Evolutionary conservation across 2,888 invertebrate genomes (phyloP), one percentile per base, ranked within the genome.

Genomic region (Noctua fimbriata): DNA sequence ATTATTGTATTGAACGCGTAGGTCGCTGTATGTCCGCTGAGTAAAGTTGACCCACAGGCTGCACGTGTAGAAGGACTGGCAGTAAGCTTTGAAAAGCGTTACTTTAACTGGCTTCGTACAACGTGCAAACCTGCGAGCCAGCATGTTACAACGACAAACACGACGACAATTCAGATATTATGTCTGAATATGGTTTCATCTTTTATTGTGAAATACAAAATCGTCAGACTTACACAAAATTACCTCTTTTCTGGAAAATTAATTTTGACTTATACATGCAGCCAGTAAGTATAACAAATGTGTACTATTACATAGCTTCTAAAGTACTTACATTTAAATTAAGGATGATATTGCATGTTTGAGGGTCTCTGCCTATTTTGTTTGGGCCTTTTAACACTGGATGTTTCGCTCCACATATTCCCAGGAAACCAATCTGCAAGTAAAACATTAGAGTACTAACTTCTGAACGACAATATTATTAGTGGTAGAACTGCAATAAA

Each of bases 321-420:
- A 9, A 21, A 41, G 41, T 66, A 94, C 94, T 94, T 92, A 96
- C 96, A 91, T 94, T 94, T 79, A 94, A 90, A 86, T 96, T 93
- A 21, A 97, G 87, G 6, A 95, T 91, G 87, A 97, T 95, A 83
- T 86, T 91, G 84, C 96, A 96, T 87, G 94, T 93, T 78, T 93
- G 91, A 10, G 95, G 95, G 79, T 96, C 96, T 86, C 96, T 92
- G 12, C 96, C 96, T 82, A 97, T 93, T 90, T 96, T 96, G 86
- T 96, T 97, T 41, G 95, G 95, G 0, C 96, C 97, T 83, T 89
- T 93, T 78, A 92, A 90, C 7, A 97, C 90, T 58, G 96, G 95
- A 87, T 96, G 94, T 89, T 93, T 95, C 28, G 83, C 88, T 3
- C 96, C 96, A 88, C 94, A 94, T 90, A 96, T 96, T 41, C 96